Percentiles rank a stretch among this genome's conserved stretches.
Conservation (phyloP, 2,888 invertebrate genomes). For the Rotaria magnacalcarata region DNA sequence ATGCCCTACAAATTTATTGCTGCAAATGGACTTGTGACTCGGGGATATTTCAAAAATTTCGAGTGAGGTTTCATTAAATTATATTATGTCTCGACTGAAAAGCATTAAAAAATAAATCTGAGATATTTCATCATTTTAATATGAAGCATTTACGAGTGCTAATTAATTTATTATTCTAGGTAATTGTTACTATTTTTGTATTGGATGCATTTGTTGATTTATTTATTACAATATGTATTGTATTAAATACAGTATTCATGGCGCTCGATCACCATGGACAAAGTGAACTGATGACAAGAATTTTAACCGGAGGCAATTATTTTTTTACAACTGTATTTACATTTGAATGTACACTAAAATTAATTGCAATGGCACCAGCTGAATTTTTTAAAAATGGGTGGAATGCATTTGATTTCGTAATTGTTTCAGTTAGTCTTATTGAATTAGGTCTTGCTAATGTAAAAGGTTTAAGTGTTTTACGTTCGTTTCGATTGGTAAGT, state of each 20-base stretch:
- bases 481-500: constrained; percentile 93
- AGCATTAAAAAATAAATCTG: too few species aligned
- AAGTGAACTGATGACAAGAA: constrained; percentile 77
- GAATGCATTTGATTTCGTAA: constrained; percentile 97
- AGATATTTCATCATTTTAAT: too few species aligned
- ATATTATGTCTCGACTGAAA: too few species aligned
- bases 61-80: constrained; percentile 5
- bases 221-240: constrained; percentile 91
- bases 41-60: constrained; percentile 32
- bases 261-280: constrained; percentile 90
- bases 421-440: constrained; percentile 86
- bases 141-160: too few species aligned
- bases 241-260: constrained; percentile 95
- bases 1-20: neutral
- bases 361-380: constrained; percentile 92
- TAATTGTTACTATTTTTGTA: constrained; percentile 58
- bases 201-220: constrained; percentile 97
- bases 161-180: neutral
- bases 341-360: constrained; percentile 85
- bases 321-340: constrained; percentile 96
- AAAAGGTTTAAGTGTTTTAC: constrained; percentile 88
- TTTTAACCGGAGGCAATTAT: constrained; percentile 86
- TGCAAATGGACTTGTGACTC: constrained; percentile 36
- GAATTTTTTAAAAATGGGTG: constrained; percentile 95
- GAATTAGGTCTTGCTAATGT: constrained; percentile 81